Conservation (phyloP, 2,888 invertebrate species). For the Andrena trimmerana region DNA sequence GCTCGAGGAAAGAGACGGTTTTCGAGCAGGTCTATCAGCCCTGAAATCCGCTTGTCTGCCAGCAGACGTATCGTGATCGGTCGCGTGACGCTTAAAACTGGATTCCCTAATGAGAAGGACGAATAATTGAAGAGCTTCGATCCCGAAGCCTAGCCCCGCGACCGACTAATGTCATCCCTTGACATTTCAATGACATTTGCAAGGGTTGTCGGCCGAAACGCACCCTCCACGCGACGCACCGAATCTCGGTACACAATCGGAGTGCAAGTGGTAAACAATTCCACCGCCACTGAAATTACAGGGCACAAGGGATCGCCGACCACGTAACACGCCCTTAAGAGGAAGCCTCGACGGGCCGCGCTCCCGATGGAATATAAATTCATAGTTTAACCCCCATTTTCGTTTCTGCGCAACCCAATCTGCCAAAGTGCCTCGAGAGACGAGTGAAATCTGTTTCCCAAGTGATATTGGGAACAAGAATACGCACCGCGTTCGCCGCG, state of each 20-base stretch:
- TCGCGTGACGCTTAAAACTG: constrained; percentile 49
- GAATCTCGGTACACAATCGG: too few relatives aligned
- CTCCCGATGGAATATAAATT: too few relatives aligned
- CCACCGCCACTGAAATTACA: background rate
- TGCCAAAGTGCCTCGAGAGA: too few relatives aligned
- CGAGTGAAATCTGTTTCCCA: background rate
- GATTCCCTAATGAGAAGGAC: constrained; percentile 40
- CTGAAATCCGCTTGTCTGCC: constrained; percentile 51
- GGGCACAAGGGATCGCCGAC: background rate
- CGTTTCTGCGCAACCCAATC: too few relatives aligned
- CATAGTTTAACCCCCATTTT: too few relatives aligned
- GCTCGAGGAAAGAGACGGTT: constrained; percentile 33
- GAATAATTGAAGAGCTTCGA: constrained; percentile 55
- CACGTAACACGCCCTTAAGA: too few relatives aligned
- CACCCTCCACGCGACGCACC: background rate
- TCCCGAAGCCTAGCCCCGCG: background rate
- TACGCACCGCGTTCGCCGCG: background rate
- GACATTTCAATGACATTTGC: constrained; percentile 60
- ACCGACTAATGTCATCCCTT: constrained; percentile 39
- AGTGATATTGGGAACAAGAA: constrained; percentile 4
- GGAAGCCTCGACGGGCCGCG: too few relatives aligned
- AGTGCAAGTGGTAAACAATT: background rate
- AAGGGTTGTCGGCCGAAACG: constrained; percentile 18
- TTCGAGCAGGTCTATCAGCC: constrained; percentile 43
- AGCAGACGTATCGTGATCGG: constrained; percentile 59